These are phyloP conservation scores for Erpetoichthys calabaricus DNA, from an alignment of 2,797 vertebrate species.

Conservation along the genomic window DNA sequence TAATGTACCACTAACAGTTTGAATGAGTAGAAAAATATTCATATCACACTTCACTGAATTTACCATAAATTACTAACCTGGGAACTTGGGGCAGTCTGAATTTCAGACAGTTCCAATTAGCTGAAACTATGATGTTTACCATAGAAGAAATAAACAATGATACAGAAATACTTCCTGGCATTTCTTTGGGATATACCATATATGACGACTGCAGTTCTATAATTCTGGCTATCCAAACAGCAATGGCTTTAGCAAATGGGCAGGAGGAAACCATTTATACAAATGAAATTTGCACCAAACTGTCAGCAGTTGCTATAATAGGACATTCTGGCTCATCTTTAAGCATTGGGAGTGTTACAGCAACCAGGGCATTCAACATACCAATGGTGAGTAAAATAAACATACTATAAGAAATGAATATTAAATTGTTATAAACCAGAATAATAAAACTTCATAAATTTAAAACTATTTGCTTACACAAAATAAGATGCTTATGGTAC, in stretches of 20 bases:
- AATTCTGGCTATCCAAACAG: slow-evolving; percentile 44
- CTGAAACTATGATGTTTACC: slow-evolving; percentile 51
- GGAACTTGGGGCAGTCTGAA: slow-evolving; percentile 36
- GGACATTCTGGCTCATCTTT: slow-evolving; percentile 58
- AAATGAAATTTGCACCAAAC: slow-evolving; percentile 30
- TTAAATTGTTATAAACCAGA: too few species aligned
- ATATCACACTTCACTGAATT: too few species aligned
- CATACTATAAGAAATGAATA: too few species aligned
- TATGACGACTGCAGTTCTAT: slow-evolving; percentile 48
- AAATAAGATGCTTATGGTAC: too few species aligned
- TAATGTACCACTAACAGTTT: too few species aligned
- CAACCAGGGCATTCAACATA: slow-evolving; percentile 44
- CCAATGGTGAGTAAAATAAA: slow-evolving; percentile 44
- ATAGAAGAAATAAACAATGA: slow-evolving; percentile 51
- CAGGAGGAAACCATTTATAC: slow-evolving; percentile 15
- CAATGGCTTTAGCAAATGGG: slow-evolving; percentile 40
- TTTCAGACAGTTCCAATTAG: slow-evolving; percentile 56
- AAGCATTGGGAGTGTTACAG: slow-evolving; percentile 44
- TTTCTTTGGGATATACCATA: slow-evolving; percentile 51
- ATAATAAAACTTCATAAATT: too few species aligned
- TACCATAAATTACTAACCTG: background rate
- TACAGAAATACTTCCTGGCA: slow-evolving; percentile 31
- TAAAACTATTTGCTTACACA: too few species aligned
- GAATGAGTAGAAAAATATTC: too few species aligned
- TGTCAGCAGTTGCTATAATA: slow-evolving; percentile 39